Evolutionary conservation across 2,797 vertebrate genomes (phyloP), one percentile per base, ranked within the genome.

Genomic region (Amazona ochrocephala): DNA sequence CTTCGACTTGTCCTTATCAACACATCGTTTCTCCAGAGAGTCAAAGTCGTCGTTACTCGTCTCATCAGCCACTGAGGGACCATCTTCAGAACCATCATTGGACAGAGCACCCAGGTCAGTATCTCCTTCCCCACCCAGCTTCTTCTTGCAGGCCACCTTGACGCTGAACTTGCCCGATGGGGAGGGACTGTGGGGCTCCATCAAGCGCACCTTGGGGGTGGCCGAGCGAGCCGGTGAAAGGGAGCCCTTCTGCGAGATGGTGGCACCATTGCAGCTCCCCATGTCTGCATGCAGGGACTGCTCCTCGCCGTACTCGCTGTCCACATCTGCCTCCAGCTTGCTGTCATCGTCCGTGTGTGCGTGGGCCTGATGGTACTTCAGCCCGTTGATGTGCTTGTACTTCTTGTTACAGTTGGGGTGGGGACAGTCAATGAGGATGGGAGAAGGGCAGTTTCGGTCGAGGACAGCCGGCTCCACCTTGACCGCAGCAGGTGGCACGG

Each of bases 331-430:
- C 85, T 99, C 99, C 29, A 99, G 98, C 97, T 99, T 99, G 92
- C 99, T 98, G 89, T 99, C 99, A 0, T 99, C 98, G 4, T 99
- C 99, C 1, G 99, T 99, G 95, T 99, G 99, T 4, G 99, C 99
- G 2, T 99, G 99, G 47, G 99, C 99, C 98, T 99, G 99, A 97
- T 99, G 99, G 96, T 99, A 99, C 96, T 99, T 99, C 45, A 99
- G 98, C 66, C 99, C 99, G 1, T 99, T 99, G 94, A 99, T 99
- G 98, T 99, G 99, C 98, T 99, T 99, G 97, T 99, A 99, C 93
- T 99, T 99, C 96, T 99, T 99, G 98, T 99, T 99, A 97, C 99
- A 99, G 97, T 99, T 99, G 23, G 99, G 99, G 96, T 99, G 99
- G 50, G 99, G 99, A 72, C 99, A 99, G 96, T 99, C 99, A 26